Evolutionary conservation across 2,888 invertebrate genomes (phyloP).

Genomic region (Spatulosminthurus flaviceps): DNA sequence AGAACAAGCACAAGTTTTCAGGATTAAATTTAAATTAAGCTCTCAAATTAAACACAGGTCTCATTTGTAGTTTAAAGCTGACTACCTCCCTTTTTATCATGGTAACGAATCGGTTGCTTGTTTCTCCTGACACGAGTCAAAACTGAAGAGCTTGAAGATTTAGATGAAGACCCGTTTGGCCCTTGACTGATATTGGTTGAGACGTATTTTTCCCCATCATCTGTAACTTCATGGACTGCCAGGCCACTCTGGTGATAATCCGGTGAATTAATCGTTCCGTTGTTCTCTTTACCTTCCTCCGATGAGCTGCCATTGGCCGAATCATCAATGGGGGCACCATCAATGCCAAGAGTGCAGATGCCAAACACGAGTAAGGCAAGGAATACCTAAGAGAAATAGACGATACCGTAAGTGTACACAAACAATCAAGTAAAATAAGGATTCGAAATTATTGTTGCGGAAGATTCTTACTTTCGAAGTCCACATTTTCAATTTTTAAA

Average conservation of each 20-base stretch:
- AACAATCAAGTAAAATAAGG: too few relatives aligned
- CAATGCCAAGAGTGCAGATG: background rate
- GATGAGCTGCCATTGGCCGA: background rate
- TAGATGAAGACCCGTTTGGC: background rate
- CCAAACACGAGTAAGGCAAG: background rate
- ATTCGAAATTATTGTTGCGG: too few relatives aligned
- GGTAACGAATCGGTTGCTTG: conserved; percentile 31
- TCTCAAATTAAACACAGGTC: too few relatives aligned
- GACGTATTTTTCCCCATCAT: background rate
- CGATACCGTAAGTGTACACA: too few relatives aligned
- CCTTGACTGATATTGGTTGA: background rate
- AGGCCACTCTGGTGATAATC: background rate
- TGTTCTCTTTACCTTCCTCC: background rate
- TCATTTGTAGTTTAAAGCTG: too few relatives aligned
- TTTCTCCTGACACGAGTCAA: conserved; percentile 30
- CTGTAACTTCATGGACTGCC: background rate
- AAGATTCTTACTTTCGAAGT: too few relatives aligned
- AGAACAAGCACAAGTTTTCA: too few relatives aligned
- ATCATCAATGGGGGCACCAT: background rate
- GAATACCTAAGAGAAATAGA: too few relatives aligned
- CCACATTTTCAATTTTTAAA: too few relatives aligned
- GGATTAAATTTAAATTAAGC: too few relatives aligned
- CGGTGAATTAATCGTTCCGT: background rate
- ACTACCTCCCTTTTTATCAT: background rate
- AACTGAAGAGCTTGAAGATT: background rate